Evolutionary conservation across 1,140 invertebrate species (phyloP), one percentile per base, ranked within the genome.

Genomic region (Dryas iulia): DNA sequence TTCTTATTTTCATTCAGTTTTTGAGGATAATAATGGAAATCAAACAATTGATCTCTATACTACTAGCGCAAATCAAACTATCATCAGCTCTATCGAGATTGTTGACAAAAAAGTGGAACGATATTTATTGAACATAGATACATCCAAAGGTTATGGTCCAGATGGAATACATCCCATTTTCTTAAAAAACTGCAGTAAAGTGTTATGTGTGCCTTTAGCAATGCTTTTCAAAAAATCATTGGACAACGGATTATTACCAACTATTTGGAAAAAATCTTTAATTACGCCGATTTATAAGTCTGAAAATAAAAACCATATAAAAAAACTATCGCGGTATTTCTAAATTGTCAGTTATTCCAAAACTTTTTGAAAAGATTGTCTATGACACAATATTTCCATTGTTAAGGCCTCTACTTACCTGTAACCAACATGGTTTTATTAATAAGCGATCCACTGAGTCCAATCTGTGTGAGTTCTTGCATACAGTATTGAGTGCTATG

Each of bases 391-490:
- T 24, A 39, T 39, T 39, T 47, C 59, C 59, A 12, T 11, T 47
- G 12, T 39, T 61, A 47, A 61, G 59, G 35, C 59, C 31, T 30
- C 12, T 62, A 53, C 24, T 62, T 28, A 53, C 14, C 8, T 21
- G n/a, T 28, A 33, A 57, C 24, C 52, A n/a, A n/a, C n/a, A n/a
- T n/a, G n/a, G n/a, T n/a, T n/a, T n/a, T n/a, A n/a, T n/a, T n/a
- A n/a, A n/a, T 26, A 57, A 47, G 4, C 59, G 53, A 8, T 62
- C 66, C 1, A 61, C 31, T 33, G 59, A 62, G 23, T 39, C 59
- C n/a, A 68, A 68, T 62, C 59, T 68, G 0, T 61, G 59, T 57
- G 39, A 60, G 23, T 58, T n/a, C n/a, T n/a, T n/a, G n/a, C n/a
- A n/a, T n/a, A n/a, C n/a, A n/a, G n/a, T n/a, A n/a, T n/a, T n/a